Conservation (phyloP, 2,888 invertebrate species). For the Pandemis heparana region DNA sequence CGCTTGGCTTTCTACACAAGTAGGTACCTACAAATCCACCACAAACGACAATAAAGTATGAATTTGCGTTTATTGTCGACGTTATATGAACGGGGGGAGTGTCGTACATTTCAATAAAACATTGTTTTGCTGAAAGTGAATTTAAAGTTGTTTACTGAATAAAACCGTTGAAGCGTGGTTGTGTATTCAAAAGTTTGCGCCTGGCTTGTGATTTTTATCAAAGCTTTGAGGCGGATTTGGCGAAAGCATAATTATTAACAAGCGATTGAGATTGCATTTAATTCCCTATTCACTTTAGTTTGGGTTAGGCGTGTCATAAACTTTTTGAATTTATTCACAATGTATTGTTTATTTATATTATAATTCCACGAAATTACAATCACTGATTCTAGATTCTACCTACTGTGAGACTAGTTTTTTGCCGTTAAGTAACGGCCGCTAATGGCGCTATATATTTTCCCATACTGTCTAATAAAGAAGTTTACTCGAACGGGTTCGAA, state of each 20-base stretch:
- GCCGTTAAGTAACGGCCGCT: too few relatives aligned
- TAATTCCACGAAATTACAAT: too few relatives aligned
- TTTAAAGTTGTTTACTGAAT: background rate
- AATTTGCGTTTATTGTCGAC: background rate
- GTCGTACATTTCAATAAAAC: background rate
- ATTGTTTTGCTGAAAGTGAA: background rate
- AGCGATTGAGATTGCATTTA: background rate
- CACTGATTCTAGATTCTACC: too few relatives aligned
- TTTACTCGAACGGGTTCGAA: too few relatives aligned
- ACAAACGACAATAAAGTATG: background rate
- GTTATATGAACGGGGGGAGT: background rate
- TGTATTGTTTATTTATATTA: too few relatives aligned
- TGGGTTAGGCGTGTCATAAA: too few relatives aligned
- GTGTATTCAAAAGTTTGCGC: background rate
- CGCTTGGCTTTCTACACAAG: constrained; percentile 19
- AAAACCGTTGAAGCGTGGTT: background rate
- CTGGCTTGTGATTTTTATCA: background rate
- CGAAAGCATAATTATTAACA: background rate
- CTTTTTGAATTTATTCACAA: too few relatives aligned
- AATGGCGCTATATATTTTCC: too few relatives aligned
- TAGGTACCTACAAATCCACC: background rate
- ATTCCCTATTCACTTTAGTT: too few relatives aligned
- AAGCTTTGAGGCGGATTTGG: background rate
- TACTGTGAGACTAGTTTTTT: too few relatives aligned
- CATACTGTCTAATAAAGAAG: too few relatives aligned